These are phyloP conservation scores for Papilio machaon DNA, from an alignment of 1,140 invertebrate species.

Conservation along the genomic window DNA sequence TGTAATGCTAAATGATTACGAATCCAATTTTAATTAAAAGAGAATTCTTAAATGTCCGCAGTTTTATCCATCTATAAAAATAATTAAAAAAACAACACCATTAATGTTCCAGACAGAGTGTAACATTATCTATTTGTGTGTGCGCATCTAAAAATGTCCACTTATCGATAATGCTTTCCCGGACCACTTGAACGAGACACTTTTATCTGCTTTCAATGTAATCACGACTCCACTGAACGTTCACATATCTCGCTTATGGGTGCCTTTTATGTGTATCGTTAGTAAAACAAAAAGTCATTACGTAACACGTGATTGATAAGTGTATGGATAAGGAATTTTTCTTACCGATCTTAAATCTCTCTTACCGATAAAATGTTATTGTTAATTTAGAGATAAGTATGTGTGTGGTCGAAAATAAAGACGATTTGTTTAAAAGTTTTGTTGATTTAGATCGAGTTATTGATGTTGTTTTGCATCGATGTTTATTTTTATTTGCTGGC, in stretches of 20 bases:
- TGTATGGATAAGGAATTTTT: slow-evolving; percentile 24
- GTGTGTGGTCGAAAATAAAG: slow-evolving; percentile 8
- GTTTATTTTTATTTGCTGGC: not conserved
- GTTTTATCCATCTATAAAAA: not conserved
- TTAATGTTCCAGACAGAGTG: slow-evolving; percentile 1
- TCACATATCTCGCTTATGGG: slow-evolving; percentile 2
- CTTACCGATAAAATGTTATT: not conserved
- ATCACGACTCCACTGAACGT: slow-evolving; percentile 30
- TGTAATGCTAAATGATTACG: no score
- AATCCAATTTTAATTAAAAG: no score
- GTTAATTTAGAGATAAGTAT: not conserved
- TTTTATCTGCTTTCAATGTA: slow-evolving; percentile 36
- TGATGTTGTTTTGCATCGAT: not conserved
- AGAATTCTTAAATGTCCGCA: no score
- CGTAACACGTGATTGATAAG: slow-evolving; percentile 23
- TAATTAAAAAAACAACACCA: not conserved
- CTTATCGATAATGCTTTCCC: slow-evolving; percentile 35
- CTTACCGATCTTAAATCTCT: no score
- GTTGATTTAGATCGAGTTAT: not conserved
- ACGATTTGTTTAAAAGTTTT: not conserved
- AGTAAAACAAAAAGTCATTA: slow-evolving; percentile 23
- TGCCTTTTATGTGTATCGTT: slow-evolving; percentile 18
- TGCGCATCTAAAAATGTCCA: slow-evolving; percentile 36
- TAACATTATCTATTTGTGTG: slow-evolving; percentile 22
- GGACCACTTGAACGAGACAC: slow-evolving; percentile 31